Conservation (phyloP, 2,797 vertebrate genomes). For the Alauda arvensis region DNA sequence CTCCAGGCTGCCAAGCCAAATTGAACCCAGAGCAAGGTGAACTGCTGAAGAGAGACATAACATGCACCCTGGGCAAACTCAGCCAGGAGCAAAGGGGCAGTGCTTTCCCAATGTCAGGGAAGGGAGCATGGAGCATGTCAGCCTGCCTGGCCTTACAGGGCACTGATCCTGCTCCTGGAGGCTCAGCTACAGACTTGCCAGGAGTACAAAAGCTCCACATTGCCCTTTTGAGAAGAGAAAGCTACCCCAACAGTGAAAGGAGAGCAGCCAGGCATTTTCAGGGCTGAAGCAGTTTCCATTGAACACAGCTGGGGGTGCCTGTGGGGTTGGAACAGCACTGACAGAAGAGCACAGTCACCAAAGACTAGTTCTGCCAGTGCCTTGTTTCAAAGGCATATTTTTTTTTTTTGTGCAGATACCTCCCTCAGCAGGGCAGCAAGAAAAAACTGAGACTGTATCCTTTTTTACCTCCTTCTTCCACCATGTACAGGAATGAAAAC, state of each 20-base stretch:
- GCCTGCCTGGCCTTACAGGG: background rate
- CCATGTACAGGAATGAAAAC: background rate
- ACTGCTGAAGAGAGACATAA: background rate
- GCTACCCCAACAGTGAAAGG: accelerated
- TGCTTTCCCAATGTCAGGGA: accelerated
- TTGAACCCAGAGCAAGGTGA: background rate
- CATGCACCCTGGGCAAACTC: background rate
- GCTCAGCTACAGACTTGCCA: background rate
- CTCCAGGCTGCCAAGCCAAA: background rate
- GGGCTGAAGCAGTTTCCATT: background rate
- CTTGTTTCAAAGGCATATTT: background rate
- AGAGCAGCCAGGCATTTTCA: background rate
- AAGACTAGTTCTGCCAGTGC: background rate
- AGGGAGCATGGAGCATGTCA: background rate
- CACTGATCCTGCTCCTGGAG: background rate
- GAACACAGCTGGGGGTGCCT: background rate
- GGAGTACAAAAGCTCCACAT: background rate
- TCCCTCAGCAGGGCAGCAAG: background rate
- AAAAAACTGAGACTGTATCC: background rate
- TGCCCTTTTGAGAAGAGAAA: background rate
- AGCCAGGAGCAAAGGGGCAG: background rate
- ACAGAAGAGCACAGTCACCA: background rate
- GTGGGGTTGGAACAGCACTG: background rate
- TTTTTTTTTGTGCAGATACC: background rate
- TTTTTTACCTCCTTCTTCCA: background rate